Evolutionary conservation across 92 coral and sea anemone genomes (phyloP), one percentile per base, ranked within the genome.

Genomic region (Zoanthus sociatus): DNA sequence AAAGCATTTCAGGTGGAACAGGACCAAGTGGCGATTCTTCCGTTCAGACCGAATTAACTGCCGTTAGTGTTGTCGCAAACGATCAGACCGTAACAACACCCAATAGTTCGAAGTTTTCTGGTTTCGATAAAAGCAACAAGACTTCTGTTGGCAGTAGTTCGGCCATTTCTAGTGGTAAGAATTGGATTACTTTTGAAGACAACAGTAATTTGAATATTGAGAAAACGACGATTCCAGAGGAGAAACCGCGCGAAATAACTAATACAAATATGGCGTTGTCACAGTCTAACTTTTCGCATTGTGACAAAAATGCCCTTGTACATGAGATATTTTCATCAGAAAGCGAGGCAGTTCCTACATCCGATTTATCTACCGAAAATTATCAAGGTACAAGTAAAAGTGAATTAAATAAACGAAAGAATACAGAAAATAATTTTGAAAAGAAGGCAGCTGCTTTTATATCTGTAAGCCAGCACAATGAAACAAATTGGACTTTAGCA

Each of bases 301-400:
- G 75, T 48, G 85, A 81, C 74, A 81, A 81, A 81, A 81, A 67
- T 21, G 85, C 85, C n/a, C 85, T 81, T 67, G 85, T 81, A 67
- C 75, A 81, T 44, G 85, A 81, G 66, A 81, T 81, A 74, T 81
- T 81, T 81, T 81, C 85, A 67, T 74, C 73, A 21, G 17, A 12
- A 21, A 81, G 63, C 75, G 75, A 81, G 31, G 15, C 16, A 16
- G 7, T 26, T 14, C 10, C 64, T 61, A 21, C 75, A 20, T 44
- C 42, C 9, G 51, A 21, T 81, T 81, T 74, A 20, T 45, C 54
- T 14, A 66, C 74, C 58, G 61, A 46, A 81, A 66, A 44, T 15
- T 6, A 18, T 18, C 74, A 47, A 66, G 75, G 12, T 44, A 9
- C 73, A 67, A 32, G 75, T 55, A 81, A 47, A 81, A 64, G 51